Evolutionary conservation across 2,113 vertebrate species (phyloP).

Genomic region (Recurvirostra avosetta): DNA sequence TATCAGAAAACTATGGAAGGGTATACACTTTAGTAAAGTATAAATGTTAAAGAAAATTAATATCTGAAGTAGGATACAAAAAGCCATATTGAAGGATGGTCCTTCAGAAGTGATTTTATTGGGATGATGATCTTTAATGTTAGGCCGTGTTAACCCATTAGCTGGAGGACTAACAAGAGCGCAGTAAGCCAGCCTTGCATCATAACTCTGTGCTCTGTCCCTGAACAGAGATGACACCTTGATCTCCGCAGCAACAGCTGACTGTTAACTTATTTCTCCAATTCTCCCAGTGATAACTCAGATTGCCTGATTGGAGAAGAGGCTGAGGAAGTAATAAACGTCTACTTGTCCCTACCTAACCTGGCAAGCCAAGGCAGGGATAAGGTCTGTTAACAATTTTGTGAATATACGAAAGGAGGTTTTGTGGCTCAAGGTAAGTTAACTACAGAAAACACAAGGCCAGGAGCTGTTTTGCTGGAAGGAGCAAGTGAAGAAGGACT

Average conservation of each 20-base stretch:
- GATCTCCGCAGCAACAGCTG: neutral
- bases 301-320: neutral
- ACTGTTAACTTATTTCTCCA: neutral
- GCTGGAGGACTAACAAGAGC: neutral
- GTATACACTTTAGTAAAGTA: neutral
- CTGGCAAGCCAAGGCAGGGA: neutral
- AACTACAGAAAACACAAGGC: neutral
- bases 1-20: neutral
- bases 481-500: neutral
- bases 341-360: neutral
- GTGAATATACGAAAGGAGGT: neutral
- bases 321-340: neutral
- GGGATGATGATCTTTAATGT: neutral
- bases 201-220: neutral
- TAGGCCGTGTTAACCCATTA: neutral
- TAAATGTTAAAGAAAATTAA: neutral
- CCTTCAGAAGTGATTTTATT: neutral
- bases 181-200: neutral
- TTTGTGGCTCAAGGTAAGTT: neutral
- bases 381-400: neutral
- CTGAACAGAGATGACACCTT: neutral
- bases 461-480: neutral
- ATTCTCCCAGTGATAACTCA: fast-evolving
- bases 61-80: neutral
- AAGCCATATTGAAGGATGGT: neutral